Conservation (phyloP, 2,113 vertebrate species). For the Mobula hypostoma region DNA sequence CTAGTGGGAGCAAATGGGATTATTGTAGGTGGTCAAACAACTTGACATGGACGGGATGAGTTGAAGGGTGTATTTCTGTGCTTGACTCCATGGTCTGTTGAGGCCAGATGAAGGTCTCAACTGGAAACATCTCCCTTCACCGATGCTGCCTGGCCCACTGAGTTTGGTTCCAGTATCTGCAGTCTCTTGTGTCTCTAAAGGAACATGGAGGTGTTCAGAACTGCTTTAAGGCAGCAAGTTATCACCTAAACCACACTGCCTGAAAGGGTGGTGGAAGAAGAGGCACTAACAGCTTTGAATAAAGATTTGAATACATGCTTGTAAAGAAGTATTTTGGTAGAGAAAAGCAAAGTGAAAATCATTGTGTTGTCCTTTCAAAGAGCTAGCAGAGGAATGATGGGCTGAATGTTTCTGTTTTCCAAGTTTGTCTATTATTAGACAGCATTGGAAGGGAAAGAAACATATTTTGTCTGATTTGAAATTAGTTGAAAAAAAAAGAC, state of each 20-base stretch:
- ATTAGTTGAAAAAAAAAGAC: background rate
- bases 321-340: background rate
- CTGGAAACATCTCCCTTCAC: no score
- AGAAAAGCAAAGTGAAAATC: background rate
- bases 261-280: background rate
- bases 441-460: background rate
- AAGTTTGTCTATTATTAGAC: background rate
- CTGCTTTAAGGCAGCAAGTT: background rate
- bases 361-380: background rate
- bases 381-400: background rate
- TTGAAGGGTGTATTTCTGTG: no score
- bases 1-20: no score
- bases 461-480: background rate
- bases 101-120: no score
- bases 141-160: no score
- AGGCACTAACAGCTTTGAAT: background rate
- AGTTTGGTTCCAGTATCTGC: no score
- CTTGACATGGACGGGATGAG: no score
- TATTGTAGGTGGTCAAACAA: no score
- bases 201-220: background rate
- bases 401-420: background rate
- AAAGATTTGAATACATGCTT: background rate
- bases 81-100: no score
- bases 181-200: background rate
- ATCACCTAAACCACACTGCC: background rate